These are phyloP conservation scores for Chlamydotis undulata DNA, from an alignment of 2,113 vertebrate species.

Conservation along the genomic window DNA sequence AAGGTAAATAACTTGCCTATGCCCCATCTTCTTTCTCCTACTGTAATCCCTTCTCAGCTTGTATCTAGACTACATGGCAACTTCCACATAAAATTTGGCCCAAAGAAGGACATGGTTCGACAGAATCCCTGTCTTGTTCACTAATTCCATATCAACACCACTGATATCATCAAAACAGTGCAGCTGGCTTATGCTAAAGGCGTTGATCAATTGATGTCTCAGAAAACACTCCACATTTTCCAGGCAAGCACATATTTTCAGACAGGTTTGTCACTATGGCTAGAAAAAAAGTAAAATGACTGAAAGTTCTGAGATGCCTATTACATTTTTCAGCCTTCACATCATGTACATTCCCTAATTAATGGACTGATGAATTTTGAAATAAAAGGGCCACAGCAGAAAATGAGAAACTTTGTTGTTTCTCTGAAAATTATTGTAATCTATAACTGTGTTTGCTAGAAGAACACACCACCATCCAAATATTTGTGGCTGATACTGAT, in stretches of 20 bases:
- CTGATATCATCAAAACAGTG: neutral
- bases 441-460: neutral
- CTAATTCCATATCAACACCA: neutral
- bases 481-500: neutral
- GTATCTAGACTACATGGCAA: neutral
- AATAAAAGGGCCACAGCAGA: neutral
- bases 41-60: neutral
- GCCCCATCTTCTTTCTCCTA: neutral
- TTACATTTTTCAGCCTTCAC: neutral
- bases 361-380: neutral
- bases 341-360: neutral
- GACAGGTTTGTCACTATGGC: neutral
- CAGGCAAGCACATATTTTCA: neutral
- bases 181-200: neutral
- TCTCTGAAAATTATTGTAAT: neutral
- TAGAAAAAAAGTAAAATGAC: neutral
- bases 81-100: neutral
- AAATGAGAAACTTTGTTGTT: neutral
- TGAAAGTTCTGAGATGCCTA: neutral
- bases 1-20: neutral
- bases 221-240: neutral
- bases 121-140: neutral
- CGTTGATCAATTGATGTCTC: accelerated
- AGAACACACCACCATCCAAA: neutral
- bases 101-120: neutral